These are phyloP conservation scores for Telenomus remus DNA, from an alignment of 1,140 invertebrate species.

Conservation along the genomic window DNA sequence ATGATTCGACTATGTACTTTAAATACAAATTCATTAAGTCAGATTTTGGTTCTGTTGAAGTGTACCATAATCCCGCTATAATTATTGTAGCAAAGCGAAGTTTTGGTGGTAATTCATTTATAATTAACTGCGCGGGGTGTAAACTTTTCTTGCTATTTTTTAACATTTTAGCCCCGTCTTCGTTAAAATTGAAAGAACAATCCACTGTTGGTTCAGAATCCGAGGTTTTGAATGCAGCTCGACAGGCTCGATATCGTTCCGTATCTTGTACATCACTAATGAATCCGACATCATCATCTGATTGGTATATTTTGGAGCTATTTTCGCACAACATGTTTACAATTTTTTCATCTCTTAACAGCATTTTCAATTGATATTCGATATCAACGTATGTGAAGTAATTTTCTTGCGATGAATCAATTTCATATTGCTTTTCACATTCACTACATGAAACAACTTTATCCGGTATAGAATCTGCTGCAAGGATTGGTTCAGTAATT, in stretches of 20 bases:
- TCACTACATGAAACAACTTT: slow-evolving; percentile 9
- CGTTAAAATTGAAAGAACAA: slow-evolving; percentile 25
- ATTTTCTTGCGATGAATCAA: slow-evolving; percentile 19
- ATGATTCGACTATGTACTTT: not conserved
- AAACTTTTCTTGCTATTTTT: slow-evolving; percentile 6
- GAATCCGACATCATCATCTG: not conserved
- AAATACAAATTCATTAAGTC: slow-evolving; percentile 19
- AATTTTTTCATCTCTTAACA: slow-evolving; percentile 11
- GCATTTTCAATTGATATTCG: slow-evolving; percentile 30
- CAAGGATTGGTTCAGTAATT: slow-evolving; percentile 1
- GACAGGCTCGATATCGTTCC: slow-evolving; percentile 10
- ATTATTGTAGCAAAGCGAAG: slow-evolving; percentile 11
- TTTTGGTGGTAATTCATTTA: slow-evolving; percentile 18
- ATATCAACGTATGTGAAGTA: slow-evolving; percentile 37
- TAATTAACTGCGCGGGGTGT: not conserved
- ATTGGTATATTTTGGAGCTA: not conserved
- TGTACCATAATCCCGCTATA: slow-evolving; percentile 31
- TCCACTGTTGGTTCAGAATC: not conserved
- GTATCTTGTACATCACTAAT: slow-evolving; percentile 9
- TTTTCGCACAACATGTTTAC: not conserved
- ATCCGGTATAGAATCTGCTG: not conserved
- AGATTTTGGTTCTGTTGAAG: slow-evolving; percentile 10
- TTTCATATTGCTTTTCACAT: slow-evolving; percentile 16
- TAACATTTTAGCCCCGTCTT: slow-evolving; percentile 16
- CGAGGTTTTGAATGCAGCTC: not conserved